Evolutionary conservation across 1,140 invertebrate genomes (phyloP), one percentile per base, ranked within the genome.

Genomic region (Drosophila albomicans): DNA sequence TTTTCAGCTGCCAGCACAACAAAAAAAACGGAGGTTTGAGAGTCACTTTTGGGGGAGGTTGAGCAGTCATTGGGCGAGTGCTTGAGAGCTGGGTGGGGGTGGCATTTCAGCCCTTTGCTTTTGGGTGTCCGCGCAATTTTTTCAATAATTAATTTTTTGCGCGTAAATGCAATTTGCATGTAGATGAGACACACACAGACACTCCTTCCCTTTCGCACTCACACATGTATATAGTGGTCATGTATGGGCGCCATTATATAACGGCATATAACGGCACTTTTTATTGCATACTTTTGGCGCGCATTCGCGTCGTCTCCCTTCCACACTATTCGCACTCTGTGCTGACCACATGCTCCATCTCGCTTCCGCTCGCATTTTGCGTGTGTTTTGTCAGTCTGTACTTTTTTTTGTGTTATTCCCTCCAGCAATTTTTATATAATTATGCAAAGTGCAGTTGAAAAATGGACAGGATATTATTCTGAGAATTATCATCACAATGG

Each of bases 141-240:
- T 88, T 88, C 85, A 89, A 88, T 89, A 88, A 89, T 88, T 88
- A 88, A 88, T 88, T 88, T 88, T 88, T 88, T 88, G 78, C 85
- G 85, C 85, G 85, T 89, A 89, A 88, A 81, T 88, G 81, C 87
- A 88, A 88, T 88, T 89, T 87, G 74, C 81, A 84, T 88, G 80
- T 89, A 77, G 73, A 88, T 80, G 80, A 75, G 70, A 13, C 25
- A 43, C 56, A 48, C 51, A 48, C 41, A 49, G 30, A 43, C 10
- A 32, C 15, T 13, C n/a, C 11, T 1, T 10, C 54, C 15, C 51
- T 32, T 1, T 15, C 51, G 56, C 25, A 43, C 49, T 73, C 32
- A 58, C 35, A 35, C n/a, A 46, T 41, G 38, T 63, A 48, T 58
- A 56, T 74, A 57, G n/a, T 20, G 20, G 41, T 66, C 59, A 54